Conservation (phyloP, 1,140 invertebrate genomes). For the Plutomurus gul region DNA sequence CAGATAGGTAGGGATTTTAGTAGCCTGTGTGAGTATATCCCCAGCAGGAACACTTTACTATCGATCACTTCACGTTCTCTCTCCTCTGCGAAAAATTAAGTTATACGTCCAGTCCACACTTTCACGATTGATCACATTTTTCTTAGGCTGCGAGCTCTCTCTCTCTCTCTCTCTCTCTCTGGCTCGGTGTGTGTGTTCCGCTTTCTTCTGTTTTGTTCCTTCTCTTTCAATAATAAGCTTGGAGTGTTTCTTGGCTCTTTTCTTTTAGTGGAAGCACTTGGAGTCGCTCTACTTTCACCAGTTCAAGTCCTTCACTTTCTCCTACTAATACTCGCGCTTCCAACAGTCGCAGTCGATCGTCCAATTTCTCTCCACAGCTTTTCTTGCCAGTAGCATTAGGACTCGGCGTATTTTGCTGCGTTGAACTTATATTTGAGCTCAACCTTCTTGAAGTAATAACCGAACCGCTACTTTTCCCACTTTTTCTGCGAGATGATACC, state of each 20-base stretch:
- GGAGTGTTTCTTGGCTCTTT: neutral
- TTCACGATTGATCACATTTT: slow-evolving; percentile 46
- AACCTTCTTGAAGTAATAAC: neutral
- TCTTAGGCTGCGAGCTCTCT: neutral
- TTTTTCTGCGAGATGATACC: neutral
- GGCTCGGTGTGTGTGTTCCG: too few relatives aligned
- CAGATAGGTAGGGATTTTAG: neutral
- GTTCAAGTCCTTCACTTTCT: neutral
- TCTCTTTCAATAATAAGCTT: slow-evolving; percentile 8
- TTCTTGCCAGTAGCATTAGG: neutral
- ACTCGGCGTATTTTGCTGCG: too few relatives aligned
- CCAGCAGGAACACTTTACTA: slow-evolving; percentile 6
- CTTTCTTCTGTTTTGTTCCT: too few relatives aligned
- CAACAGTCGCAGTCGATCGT: neutral
- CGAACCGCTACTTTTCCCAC: neutral
- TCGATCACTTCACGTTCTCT: slow-evolving; percentile 45
- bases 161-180: neutral
- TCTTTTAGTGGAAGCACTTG: neutral
- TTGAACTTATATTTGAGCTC: too few relatives aligned
- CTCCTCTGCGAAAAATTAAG: slow-evolving; percentile 42
- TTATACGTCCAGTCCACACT: slow-evolving; percentile 47
- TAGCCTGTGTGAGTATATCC: neutral
- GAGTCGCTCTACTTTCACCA: neutral
- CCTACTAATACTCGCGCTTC: neutral
- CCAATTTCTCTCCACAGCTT: neutral